A percentile compares a stretch with the other conserved stretches of the same genome.
Evolutionary conservation across 2,888 invertebrate species (phyloP).

Genomic region (Andrena minutula): DNA sequence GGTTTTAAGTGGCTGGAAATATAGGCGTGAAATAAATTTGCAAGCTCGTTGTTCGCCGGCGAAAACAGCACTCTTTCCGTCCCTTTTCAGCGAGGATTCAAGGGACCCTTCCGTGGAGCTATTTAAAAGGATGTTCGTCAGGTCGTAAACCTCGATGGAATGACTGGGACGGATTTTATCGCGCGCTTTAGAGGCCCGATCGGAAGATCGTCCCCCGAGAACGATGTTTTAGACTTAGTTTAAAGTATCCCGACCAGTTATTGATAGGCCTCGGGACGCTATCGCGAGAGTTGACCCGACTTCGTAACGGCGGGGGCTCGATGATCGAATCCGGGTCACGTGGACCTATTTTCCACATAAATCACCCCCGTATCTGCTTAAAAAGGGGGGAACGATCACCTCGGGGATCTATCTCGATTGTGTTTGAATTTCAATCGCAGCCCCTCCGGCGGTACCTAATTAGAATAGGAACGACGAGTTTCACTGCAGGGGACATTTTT

Average conservation of each 20-base stretch:
- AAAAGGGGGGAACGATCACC: not conserved
- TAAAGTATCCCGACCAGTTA: conserved; percentile 81
- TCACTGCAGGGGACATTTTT: not conserved
- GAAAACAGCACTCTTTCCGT: conserved; percentile 23
- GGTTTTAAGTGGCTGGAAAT: not conserved
- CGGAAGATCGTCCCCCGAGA: conserved; percentile 78
- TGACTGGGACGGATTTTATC: conserved; percentile 74
- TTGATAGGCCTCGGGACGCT: conserved; percentile 72
- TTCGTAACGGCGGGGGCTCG: conserved; percentile 24
- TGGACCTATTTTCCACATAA: conserved; percentile 13
- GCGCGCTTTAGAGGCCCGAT: conserved; percentile 70
- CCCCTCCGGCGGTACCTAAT: not conserved
- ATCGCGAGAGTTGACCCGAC: conserved; percentile 66
- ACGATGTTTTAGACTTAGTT: conserved; percentile 84
- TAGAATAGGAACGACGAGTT: not conserved
- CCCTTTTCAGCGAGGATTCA: conserved; percentile 2
- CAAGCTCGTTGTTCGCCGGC: conserved; percentile 32
- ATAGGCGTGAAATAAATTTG: conserved; percentile 24
- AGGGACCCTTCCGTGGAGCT: conserved; percentile 28
- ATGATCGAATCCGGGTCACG: conserved; percentile 28
- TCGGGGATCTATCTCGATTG: not conserved
- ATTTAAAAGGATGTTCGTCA: conserved; percentile 71
- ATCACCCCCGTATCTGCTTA: not conserved
- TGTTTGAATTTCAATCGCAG: not conserved
- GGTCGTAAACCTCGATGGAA: conserved; percentile 70